Conservation (phyloP, 2,797 vertebrate species). For the Benthosema pterotum region DNA sequence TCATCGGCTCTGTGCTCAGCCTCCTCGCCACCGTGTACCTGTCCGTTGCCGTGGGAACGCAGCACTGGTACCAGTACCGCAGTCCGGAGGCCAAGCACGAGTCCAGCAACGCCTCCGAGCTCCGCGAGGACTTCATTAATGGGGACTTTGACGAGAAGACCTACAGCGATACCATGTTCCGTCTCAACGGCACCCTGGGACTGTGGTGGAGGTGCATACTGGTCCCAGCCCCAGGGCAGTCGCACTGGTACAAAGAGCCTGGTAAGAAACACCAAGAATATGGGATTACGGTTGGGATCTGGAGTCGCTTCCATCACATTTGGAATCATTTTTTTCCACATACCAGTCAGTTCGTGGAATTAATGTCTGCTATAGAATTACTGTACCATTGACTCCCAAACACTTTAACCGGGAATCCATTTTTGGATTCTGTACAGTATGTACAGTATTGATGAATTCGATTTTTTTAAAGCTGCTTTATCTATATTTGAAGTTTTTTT, state of each 20-base stretch:
- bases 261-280: conserved; percentile 62
- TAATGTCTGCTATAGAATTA: too few species aligned
- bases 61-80: conserved; percentile 94
- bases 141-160: conserved; percentile 82
- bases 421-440: too few species aligned
- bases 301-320: too few species aligned
- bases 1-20: conserved; percentile 95
- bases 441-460: too few species aligned
- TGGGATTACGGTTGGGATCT: too few species aligned
- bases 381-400: neutral
- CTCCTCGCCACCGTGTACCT: conserved; percentile 95
- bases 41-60: conserved; percentile 92
- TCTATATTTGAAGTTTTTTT: too few species aligned
- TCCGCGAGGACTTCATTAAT: conserved; percentile 69
- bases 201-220: conserved; percentile 94
- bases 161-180: conserved; percentile 83
- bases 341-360: too few species aligned
- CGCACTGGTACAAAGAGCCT: conserved; percentile 82
- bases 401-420: too few species aligned
- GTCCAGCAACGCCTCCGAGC: conserved; percentile 72
- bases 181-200: conserved; percentile 88
- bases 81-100: conserved; percentile 73
- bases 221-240: conserved; percentile 72
- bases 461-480: too few species aligned
- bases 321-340: too few species aligned